phyloP scores from a whole-genome alignment of 2,888 invertebrate species.

The Branchipolynoe longqiensis region DNA sequence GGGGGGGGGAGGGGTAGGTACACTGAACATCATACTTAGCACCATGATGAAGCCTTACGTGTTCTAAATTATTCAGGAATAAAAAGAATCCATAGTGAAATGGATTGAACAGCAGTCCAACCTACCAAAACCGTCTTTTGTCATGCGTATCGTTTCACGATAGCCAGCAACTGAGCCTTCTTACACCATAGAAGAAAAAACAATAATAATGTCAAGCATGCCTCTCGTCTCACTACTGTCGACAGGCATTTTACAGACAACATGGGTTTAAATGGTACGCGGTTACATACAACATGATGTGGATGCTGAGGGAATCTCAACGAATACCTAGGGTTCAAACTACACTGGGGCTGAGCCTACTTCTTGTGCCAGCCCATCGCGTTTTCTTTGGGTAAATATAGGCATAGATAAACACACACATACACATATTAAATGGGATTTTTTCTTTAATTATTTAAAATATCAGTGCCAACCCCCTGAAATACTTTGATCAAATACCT shows the following conservation, averaged over 20 bases:
- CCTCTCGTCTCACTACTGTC: no score
- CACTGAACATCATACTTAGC: conserved; percentile 39
- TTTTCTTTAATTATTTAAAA: no score
- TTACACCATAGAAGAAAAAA: background rate
- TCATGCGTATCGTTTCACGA: conserved; percentile 31
- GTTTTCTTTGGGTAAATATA: background rate
- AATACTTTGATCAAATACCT: conserved; percentile 36
- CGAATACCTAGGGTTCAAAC: background rate
- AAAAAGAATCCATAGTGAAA: no score
- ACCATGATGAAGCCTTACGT: conserved; percentile 29
- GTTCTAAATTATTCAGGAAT: background rate
- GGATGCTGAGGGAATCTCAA: conserved; percentile 25
- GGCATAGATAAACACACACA: background rate
- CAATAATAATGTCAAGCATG: conserved; percentile 9
- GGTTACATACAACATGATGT: conserved; percentile 32
- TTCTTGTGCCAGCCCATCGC: background rate
- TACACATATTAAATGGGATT: background rate
- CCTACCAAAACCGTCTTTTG: background rate
- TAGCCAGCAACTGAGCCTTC: background rate
- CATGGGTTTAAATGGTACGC: conserved; percentile 38
- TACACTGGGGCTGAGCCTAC: background rate
- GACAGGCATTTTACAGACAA: conserved; percentile 37
- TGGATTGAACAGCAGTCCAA: conserved; percentile 25
- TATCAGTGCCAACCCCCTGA: background rate
- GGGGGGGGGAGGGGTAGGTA: background rate